Evolutionary conservation across 2,797 vertebrate genomes (phyloP), one percentile per base, ranked within the genome.

Genomic region (Columba guinea): DNA sequence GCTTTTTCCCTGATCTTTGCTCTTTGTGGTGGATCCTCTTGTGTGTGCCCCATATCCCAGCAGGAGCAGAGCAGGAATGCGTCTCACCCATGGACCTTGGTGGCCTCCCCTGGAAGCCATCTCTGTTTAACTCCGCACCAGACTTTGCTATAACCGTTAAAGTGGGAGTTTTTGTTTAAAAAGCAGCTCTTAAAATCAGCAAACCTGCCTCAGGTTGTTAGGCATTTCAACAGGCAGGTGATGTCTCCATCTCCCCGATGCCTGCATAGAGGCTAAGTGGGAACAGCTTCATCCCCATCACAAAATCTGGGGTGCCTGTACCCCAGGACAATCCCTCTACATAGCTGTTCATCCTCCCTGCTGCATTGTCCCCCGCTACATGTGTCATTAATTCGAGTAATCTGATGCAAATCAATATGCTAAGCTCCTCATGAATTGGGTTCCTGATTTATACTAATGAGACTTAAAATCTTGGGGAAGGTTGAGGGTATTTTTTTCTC

Each of bases 381-480:
- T 46, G 39, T 93, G 73, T 48, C 76, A 13, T 78, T 93, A 91
- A 91, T 88, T 71, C 2, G 0, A 52, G 63, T 71, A 87, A 93
- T 88, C 84, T 27, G 9, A 87, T 94, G 92, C 76, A 95, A 94
- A 96, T 94, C 83, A 69, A 82, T 79, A 70, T 89, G 91, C 89
- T 91, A 95, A 96, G 63, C 27, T 74, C 70, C 56, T 91, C 93
- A 19, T 82, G 90, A 94, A 93, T 64, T 93, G 87, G 39, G 63
- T 76, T 75, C 30, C 69, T 82, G 88, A 67, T 89, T 96, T 93
- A 74, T 79, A 79, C 91, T 94, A 93, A 96, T 90, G 93, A 95
- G 94, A 84, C 77, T 95, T 91, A 82, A 91, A 94, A 86, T 88
- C 90, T 46, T 44, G 80, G 93, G 70, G 80, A 52, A 94, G 67